Percentiles rank a stretch among this genome's conserved stretches.
phyloP scores from a whole-genome alignment of 2,113 vertebrate genomes.

The Paramisgurnus dabryanus region DNA sequence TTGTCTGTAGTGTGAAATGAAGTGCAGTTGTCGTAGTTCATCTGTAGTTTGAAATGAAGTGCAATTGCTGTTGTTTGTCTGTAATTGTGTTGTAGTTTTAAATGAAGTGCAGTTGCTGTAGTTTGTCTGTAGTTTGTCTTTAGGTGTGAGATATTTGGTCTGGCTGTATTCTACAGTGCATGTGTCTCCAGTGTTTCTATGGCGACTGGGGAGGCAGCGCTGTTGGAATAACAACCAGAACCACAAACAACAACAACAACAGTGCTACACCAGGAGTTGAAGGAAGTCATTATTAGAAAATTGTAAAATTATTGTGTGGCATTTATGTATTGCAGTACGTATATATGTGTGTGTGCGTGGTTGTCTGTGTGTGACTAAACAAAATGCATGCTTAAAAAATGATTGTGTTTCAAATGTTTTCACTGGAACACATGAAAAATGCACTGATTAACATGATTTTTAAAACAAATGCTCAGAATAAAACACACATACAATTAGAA shows the following conservation, averaged over 20 bases:
- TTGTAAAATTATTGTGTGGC: too few species aligned
- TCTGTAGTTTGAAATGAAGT: background rate
- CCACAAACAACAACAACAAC: conserved; percentile 42
- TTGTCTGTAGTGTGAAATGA: background rate
- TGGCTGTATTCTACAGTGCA: conserved; percentile 99
- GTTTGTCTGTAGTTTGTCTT: background rate
- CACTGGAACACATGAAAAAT: too few species aligned
- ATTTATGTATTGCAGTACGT: too few species aligned
- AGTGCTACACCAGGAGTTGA: background rate
- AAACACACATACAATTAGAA: too few species aligned
- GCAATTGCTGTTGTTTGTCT: background rate
- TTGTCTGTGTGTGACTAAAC: too few species aligned
- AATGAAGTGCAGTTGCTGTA: background rate
- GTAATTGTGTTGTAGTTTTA: background rate
- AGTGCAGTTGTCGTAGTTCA: background rate
- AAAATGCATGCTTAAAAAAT: too few species aligned
- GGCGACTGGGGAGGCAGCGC: conserved; percentile 92
- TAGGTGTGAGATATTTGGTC: conserved; percentile 64
- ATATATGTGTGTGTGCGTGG: too few species aligned
- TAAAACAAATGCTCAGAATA: too few species aligned
- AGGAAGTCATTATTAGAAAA: background rate
- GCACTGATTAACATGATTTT: too few species aligned
- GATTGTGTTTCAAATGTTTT: too few species aligned
- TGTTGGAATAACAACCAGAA: conserved; percentile 98
- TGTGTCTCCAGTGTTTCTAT: conserved; percentile 98